These are phyloP conservation scores for Astreopora myriophthalma DNA, from an alignment of 64 coral and sea anemone species.

Conservation along the genomic window DNA sequence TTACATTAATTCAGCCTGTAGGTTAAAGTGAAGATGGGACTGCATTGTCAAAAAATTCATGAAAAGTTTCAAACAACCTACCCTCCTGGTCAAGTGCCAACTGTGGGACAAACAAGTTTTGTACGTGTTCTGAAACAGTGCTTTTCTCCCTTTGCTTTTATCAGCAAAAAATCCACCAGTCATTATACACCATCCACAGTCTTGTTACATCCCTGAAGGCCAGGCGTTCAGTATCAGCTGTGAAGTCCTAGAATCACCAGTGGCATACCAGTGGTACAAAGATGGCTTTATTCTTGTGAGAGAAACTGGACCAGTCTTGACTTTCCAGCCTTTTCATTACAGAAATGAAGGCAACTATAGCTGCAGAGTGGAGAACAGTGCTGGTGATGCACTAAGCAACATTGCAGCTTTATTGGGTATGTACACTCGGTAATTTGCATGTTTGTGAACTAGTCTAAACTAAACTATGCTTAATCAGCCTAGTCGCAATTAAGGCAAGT, in stretches of 20 bases:
- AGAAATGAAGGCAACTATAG: conserved; percentile 84
- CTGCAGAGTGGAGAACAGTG: conserved; percentile 71
- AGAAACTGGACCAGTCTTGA: conserved; percentile 17
- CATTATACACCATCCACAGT: conserved; percentile 66
- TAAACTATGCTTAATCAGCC: too few relatives aligned
- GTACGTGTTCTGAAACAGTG: not conserved
- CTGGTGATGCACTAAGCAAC: conserved; percentile 70
- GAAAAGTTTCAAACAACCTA: too few relatives aligned
- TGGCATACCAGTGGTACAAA: conserved; percentile 86
- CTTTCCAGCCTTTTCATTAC: conserved; percentile 76
- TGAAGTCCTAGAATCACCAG: conserved; percentile 47
- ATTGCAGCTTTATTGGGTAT: conserved; percentile 66
- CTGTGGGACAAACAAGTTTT: too few relatives aligned
- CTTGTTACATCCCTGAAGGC: conserved; percentile 67
- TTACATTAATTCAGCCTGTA: too few relatives aligned
- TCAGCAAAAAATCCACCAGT: conserved; percentile 57
- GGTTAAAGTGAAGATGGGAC: too few relatives aligned
- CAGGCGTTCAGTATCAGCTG: not conserved
- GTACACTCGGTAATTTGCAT: not conserved
- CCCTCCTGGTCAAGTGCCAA: too few relatives aligned
- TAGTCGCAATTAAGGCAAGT: too few relatives aligned
- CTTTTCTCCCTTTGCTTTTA: not conserved
- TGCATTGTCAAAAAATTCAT: too few relatives aligned
- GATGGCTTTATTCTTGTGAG: conserved; percentile 59
- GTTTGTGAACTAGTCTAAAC: too few relatives aligned